A percentile compares a stretch with the other conserved stretches of the same genome.
Evolutionary conservation across 2,113 vertebrate genomes (phyloP).

Genomic region (Scolopax mira): DNA sequence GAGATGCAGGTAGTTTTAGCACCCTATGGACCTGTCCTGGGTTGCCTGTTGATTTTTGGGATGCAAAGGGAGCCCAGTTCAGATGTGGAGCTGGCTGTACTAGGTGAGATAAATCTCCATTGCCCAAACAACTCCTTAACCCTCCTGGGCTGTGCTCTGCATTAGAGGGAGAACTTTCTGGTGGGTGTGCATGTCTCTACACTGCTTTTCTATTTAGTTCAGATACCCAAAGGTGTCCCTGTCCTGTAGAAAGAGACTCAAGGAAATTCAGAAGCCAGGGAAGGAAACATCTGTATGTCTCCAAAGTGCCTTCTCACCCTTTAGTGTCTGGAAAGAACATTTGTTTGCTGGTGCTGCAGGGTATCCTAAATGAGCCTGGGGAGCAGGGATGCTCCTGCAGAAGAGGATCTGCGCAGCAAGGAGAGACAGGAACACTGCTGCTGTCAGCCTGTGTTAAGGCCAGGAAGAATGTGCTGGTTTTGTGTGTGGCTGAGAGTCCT

Average conservation of each 20-base stretch:
- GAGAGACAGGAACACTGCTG: background rate
- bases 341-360: background rate
- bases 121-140: background rate
- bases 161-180: accelerated
- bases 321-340: background rate
- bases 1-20: background rate
- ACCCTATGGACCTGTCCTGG: background rate
- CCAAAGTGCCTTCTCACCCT: background rate
- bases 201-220: background rate
- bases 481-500: background rate
- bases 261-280: background rate
- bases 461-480: background rate
- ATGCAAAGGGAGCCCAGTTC: background rate
- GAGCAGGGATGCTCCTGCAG: background rate
- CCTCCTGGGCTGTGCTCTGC: background rate
- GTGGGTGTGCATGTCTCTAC: accelerated
- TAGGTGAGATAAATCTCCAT: background rate
- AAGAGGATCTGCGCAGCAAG: background rate
- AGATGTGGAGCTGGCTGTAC: background rate
- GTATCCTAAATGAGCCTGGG: background rate
- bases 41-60: background rate
- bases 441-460: background rate
- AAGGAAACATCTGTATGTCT: background rate
- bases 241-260: background rate
- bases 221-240: background rate